Evolutionary conservation across 2,113 vertebrate genomes (phyloP), one percentile per base, ranked within the genome.

Genomic region (Heterotis niloticus): DNA sequence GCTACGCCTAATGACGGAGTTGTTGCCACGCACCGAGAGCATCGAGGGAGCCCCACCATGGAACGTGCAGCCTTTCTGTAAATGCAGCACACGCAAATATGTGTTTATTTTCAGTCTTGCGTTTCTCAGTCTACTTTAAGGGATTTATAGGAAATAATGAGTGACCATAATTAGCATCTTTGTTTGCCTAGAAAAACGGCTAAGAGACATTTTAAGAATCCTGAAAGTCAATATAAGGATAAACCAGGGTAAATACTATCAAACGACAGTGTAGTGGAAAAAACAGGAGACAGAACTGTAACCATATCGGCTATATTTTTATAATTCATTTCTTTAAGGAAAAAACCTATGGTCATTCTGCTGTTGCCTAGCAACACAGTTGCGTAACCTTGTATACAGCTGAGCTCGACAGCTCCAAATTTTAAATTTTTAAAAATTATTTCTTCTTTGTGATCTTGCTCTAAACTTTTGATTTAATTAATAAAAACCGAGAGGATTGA

Each of bases 311-410:
- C 2, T 44, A 7, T 44, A 44, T 44, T 71, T n/a, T 85, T 85
- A 51, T 84, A 88, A 88, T 86, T 85, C 82, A 83, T 85, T 81
- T 81, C 81, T 74, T 65, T 78, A 79, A 84, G 80, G 82, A 83
- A 79, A 79, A 17, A 59, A n/a, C 77, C 26, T 10, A 72, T 76
- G 7, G 81, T 86, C 86, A 83, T 87, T 79, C 82, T 64, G 69
- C 66, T 74, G 91, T 94, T 96, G 91, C 93, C 73, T 91, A 87
- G 93, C 88, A 94, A 94, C 92, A 86, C 79, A 56, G 84, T 88
- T 74, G 54, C 26, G 26, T 14, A 28, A 13, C 24, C 16, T 74
- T 14, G 24, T 57, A 10, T 59, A 13, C 1, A 3, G 2, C 59
- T 29, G 18, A 59, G 84, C 85, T 70, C 88, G 85, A 84, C 83